Base-by-base conservation (phyloP, 2,888 invertebrate genomes). In the Drosophila yooni region DNA sequence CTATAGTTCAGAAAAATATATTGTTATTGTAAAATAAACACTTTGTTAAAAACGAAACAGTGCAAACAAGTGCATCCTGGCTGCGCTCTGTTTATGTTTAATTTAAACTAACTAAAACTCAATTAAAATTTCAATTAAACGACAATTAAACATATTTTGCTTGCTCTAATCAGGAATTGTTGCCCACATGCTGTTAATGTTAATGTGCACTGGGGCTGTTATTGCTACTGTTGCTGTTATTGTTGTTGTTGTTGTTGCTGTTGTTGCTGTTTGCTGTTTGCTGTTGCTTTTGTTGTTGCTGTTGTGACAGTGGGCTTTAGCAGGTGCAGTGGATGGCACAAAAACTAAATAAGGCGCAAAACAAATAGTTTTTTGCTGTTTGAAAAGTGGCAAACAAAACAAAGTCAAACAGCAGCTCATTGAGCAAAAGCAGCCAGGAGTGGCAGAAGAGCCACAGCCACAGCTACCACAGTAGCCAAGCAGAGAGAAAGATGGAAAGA, bases 341-440 rank as follows among this genome's bases (percentile, higher is more conserved):
- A 80, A 77, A 82, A 71, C 88, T 88, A 89, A 84, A 86, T 89
- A 88, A 85, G 85, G 88, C 88, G 66, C 74, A 78, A 76, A 80
- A 81, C 88, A 85, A 85, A 85, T 85, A 85, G 84, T 89, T 87
- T 87, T 85, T 87, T 72, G 78, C 81, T 81, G 76, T 84, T 83
- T 81, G 72, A 78, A 82, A 80, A 80, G 88, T 75, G 78, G 73
- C 70, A 76, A 87, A 74, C 71, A 80, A 76, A 82, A 73, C 82
- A 84, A 74, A 80, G 67, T 78, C 80, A 89, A 86, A 85, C 88
- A 88, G 68, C 52, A 81, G 81, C 81, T 74, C 82, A 82, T 82
- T 84, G 82, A 82, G 79, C 65, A 73, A 66, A 86, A 67, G 67
- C 72, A 48, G 51, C 33, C 66, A 70, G 33, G 53, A 56, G 51